Percentiles rank a stretch among this genome's conserved stretches.
Conservation (phyloP, 2,113 vertebrate species). For the Piprites chloris region DNA sequence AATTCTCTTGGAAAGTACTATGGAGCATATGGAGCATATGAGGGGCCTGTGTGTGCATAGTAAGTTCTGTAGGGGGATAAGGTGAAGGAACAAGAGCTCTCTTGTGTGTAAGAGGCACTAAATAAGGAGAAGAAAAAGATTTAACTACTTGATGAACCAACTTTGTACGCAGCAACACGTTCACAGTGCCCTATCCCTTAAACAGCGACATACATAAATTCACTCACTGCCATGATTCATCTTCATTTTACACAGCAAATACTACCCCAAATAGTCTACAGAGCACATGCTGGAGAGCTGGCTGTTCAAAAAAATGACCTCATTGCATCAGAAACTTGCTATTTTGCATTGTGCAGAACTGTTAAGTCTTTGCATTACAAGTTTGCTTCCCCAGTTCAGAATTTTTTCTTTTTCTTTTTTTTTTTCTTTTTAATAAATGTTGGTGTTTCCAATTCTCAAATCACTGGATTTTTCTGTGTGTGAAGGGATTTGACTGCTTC, state of each 20-base stretch:
- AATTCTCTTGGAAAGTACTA: slow-evolving; percentile 67
- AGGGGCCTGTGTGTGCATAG: slow-evolving; percentile 49
- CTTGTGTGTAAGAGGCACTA: slow-evolving; percentile 54
- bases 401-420: background rate
- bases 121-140: slow-evolving; percentile 47
- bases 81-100: slow-evolving; percentile 66
- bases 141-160: slow-evolving; percentile 52
- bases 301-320: background rate
- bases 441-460: background rate
- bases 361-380: background rate
- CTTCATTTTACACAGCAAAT: background rate
- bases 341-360: background rate
- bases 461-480: background rate
- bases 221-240: background rate
- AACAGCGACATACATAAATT: background rate
- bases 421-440: background rate
- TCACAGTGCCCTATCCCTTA: slow-evolving; percentile 1
- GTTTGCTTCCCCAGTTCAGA: background rate
- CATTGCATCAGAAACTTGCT: background rate
- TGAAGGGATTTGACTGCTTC: background rate
- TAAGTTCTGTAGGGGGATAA: slow-evolving; percentile 57
- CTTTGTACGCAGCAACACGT: background rate
- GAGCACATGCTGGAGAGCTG: background rate
- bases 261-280: background rate
- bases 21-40: slow-evolving; percentile 65